Percentiles rank a stretch among this genome's conserved stretches.
Evolutionary conservation across 2,888 invertebrate species (phyloP).

Genomic region (Saturnia pavonia): DNA sequence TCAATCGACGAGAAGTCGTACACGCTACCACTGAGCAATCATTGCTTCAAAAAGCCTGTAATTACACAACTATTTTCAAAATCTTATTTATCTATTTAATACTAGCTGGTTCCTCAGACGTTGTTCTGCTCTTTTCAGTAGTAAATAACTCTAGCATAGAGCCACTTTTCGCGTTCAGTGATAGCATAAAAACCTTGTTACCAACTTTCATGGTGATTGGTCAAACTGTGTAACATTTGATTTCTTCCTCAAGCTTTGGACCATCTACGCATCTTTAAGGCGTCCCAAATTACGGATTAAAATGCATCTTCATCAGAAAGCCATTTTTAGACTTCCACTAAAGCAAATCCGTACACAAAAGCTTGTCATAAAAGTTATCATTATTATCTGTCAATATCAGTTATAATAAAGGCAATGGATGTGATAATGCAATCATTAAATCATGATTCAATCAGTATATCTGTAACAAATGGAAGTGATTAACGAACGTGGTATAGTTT

Average conservation of each 20-base stretch:
- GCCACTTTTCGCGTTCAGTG: no score
- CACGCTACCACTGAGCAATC: no score
- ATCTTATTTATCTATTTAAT: background rate
- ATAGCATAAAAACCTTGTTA: no score
- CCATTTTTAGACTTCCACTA: background rate
- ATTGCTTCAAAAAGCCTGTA: no score
- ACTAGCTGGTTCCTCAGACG: background rate
- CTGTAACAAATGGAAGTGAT: background rate
- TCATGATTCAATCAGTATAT: slow-evolving; percentile 1
- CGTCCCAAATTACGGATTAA: no score
- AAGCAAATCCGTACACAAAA: background rate
- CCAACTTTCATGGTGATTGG: no score
- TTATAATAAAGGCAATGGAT: background rate
- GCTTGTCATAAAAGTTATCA: background rate
- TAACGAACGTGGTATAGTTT: background rate
- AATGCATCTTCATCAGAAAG: background rate
- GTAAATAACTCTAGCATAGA: no score
- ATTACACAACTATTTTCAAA: background rate
- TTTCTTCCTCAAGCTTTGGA: no score
- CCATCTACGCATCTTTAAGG: no score
- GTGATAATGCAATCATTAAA: slow-evolving; percentile 8
- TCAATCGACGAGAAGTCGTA: no score
- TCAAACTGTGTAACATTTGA: no score
- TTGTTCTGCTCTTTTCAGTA: no score
- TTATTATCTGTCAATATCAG: background rate